Evolutionary conservation across 2,113 vertebrate genomes (phyloP).

Genomic region (Lipotes vexillifer): DNA sequence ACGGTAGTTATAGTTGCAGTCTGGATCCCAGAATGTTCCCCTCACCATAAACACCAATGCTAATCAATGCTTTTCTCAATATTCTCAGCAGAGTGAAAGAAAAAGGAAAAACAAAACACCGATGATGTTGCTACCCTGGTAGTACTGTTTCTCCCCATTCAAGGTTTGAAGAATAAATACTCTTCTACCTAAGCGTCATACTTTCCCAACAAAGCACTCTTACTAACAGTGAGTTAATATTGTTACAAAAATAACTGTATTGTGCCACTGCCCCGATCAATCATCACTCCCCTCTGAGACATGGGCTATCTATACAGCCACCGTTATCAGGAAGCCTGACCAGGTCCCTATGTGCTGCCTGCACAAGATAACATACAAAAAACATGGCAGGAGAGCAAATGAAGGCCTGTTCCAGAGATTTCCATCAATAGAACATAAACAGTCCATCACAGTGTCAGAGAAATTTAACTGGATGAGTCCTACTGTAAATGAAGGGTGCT

Average conservation of each 20-base stretch:
- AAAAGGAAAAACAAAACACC: background rate
- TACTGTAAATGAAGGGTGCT: background rate
- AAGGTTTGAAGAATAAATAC: background rate
- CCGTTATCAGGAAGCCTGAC: background rate
- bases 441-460: background rate
- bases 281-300: background rate
- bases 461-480: background rate
- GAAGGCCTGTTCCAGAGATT: background rate
- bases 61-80: background rate
- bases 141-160: background rate
- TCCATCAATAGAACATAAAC: background rate
- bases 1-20: background rate
- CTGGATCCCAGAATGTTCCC: background rate
- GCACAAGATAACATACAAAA: background rate
- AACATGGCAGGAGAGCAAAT: background rate
- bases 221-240: background rate
- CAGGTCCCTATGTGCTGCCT: background rate
- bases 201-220: background rate
- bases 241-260: background rate
- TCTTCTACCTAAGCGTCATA: background rate
- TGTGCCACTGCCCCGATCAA: background rate
- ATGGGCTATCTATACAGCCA: background rate
- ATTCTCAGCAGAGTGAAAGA: background rate
- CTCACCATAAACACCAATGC: background rate
- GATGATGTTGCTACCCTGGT: background rate